Evolutionary conservation across 2,113 vertebrate species (phyloP).

Genomic region (Nycticryphes semicollaris): DNA sequence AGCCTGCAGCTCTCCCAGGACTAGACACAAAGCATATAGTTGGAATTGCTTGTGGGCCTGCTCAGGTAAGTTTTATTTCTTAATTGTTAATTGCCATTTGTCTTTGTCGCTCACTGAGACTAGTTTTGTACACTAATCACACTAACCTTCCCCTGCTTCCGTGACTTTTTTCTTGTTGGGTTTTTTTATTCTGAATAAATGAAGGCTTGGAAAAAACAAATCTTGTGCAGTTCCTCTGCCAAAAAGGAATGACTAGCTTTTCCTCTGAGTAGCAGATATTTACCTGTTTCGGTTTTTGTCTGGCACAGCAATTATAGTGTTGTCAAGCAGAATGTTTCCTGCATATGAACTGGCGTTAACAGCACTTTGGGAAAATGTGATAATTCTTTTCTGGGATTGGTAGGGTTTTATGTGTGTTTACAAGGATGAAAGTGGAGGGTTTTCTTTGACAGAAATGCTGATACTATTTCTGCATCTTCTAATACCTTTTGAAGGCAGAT

Average conservation of each 20-base stretch:
- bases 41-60: slow-evolving; percentile 94
- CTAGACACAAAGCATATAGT: slow-evolving; percentile 94
- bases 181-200: background rate
- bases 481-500: background rate
- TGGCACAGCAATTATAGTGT: background rate
- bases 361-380: background rate
- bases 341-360: background rate
- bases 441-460: background rate
- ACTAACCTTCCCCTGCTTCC: background rate
- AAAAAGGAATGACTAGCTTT: background rate
- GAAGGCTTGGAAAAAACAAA: background rate
- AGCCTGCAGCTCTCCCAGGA: slow-evolving; percentile 88
- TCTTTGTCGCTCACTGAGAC: background rate
- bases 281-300: background rate
- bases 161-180: background rate
- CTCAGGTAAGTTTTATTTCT: slow-evolving; percentile 80
- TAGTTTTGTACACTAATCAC: background rate
- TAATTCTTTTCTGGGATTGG: background rate
- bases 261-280: background rate
- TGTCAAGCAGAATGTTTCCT: background rate
- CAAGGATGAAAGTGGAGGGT: background rate
- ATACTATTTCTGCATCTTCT: background rate
- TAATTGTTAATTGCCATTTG: background rate
- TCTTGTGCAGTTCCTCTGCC: background rate
- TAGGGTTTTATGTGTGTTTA: background rate